Base-by-base conservation (phyloP, 2,797 vertebrate species). In the Trachurus trachurus region DNA sequence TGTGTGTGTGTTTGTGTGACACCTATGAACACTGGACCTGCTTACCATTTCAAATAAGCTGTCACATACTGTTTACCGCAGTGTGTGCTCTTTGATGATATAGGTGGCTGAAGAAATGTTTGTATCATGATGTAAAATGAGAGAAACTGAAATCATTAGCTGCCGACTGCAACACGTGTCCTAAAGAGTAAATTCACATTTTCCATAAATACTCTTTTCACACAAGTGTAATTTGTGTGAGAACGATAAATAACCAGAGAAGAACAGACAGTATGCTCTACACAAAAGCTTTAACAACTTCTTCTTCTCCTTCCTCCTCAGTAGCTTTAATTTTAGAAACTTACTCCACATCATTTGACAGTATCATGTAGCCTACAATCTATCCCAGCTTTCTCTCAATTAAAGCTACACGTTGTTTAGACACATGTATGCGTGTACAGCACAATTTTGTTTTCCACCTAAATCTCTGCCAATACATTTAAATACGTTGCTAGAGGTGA, bases 21-120 rank as follows among this genome's bases (percentile, higher is more conserved):
- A 92, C 88, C 82, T 79, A 70, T 7, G 56, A 80, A 82, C 84
- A 78, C 76, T 80, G 60, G 39, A 71, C 71, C 74, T 88, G 74
- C 78, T 88, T 89, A 86, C 80, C 81, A 75, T 90, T 90, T 84
- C 69, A 91, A 91, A 92, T 85, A 65, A 87, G 83, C 60, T 26
- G 68, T 57, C 49, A 17, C 72, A 61, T 15, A 6, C 47, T 65
- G 77, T 80, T 79, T 74, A 75, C 54, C 4, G 1, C 53, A 64
- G 57, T 16, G 62, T 21, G 58, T 31, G 57, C 59, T 54, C 58
- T 74, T 71, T 84, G 69, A 84, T 19, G 1, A 66, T 37, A 17
- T 10, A 2, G 62, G 75, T 70, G 2, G 12, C 53, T 54, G 60
- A 65, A 53, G 74, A 84, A 79, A 79, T 71, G 76, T 85, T 88